Conservation (phyloP, 2,797 vertebrate genomes). For the Falco novaeseelandiae region DNA sequence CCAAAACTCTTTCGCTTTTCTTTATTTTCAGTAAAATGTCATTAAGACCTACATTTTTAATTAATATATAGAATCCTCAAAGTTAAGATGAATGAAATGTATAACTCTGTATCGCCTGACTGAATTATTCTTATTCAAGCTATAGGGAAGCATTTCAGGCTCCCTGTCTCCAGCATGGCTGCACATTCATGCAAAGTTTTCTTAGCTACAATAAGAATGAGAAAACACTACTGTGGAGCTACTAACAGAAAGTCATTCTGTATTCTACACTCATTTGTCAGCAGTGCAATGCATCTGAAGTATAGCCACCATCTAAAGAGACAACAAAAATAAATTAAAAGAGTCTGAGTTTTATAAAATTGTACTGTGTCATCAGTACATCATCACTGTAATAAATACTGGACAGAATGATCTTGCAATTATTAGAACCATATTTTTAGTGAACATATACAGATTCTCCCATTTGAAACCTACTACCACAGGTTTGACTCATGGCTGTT, state of each 20-base stretch:
- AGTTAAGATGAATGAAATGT: not conserved
- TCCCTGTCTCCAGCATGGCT: not conserved
- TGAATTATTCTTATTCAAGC: not conserved
- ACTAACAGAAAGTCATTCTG: not conserved
- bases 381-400: conserved; percentile 11
- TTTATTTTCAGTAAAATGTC: not conserved
- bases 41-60: not conserved
- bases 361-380: not conserved
- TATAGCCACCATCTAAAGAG: not conserved
- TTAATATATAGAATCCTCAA: not conserved
- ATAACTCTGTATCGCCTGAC: not conserved
- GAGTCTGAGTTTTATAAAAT: not conserved
- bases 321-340: conserved; percentile 21
- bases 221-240: not conserved
- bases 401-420: not conserved
- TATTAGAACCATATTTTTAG: conserved; percentile 56
- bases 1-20: not conserved
- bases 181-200: not conserved
- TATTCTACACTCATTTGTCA: not conserved
- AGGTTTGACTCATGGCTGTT: conserved; percentile 16
- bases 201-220: not conserved
- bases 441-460: not conserved
- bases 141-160: not conserved
- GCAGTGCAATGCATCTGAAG: not conserved
- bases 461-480: not conserved